Conservation (phyloP, 2,113 vertebrate species). For the Rhynchopsitta pachyrhyncha region DNA sequence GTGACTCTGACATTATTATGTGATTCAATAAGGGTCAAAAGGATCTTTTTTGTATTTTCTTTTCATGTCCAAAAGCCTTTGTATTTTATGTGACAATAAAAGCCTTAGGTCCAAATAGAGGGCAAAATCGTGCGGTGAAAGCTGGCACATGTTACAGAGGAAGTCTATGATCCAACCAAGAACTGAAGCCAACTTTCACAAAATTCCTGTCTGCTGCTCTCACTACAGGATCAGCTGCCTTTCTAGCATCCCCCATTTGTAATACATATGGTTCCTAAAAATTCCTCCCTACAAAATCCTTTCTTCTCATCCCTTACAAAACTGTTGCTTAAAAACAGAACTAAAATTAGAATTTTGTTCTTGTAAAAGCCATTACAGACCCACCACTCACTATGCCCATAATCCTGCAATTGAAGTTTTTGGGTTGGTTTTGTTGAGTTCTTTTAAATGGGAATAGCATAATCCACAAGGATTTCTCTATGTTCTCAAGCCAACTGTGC, state of each 20-base stretch:
- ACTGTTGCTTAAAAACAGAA: neutral
- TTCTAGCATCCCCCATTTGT: neutral
- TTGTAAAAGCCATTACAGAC: neutral
- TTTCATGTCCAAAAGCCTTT: conserved; percentile 15
- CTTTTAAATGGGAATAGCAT: neutral
- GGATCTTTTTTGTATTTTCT: conserved; percentile 1
- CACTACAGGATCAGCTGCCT: neutral
- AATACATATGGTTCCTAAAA: neutral
- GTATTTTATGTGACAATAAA: conserved; percentile 1
- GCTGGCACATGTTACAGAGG: neutral
- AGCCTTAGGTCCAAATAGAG: neutral
- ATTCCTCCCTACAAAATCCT: neutral
- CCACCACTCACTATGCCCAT: neutral
- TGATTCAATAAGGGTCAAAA: neutral
- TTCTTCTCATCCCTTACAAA: neutral
- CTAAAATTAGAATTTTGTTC: neutral
- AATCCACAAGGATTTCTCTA: conserved; percentile 48
- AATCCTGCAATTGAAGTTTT: neutral
- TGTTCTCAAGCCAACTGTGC: conserved; percentile 57
- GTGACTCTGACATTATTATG: neutral
- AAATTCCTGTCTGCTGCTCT: neutral
- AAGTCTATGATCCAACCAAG: neutral
- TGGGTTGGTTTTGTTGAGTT: neutral
- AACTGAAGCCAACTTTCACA: neutral
- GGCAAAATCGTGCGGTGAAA: neutral